Evolutionary conservation across 2,888 invertebrate genomes (phyloP).

Genomic region (Stegana nigrithorax): DNA sequence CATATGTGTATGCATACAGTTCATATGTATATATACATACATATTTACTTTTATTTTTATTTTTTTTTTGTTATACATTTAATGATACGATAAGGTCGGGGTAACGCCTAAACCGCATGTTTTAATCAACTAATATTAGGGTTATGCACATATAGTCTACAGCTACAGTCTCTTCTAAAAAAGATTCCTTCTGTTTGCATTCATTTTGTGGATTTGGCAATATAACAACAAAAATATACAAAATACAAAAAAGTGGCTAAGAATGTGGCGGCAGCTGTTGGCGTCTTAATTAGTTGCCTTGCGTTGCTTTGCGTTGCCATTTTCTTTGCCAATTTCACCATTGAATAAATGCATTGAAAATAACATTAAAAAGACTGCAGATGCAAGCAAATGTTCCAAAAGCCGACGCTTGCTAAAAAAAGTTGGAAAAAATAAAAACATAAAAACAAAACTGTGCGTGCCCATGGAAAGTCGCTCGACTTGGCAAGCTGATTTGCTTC

Average conservation of each 20-base stretch:
- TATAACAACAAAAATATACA: background rate
- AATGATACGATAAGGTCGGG: background rate
- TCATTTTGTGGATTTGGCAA: background rate
- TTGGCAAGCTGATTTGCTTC: too few species aligned
- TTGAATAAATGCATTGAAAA: too few species aligned
- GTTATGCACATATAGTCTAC: background rate
- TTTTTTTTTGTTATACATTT: too few species aligned
- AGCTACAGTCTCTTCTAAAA: background rate
- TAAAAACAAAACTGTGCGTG: too few species aligned
- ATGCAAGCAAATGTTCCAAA: too few species aligned
- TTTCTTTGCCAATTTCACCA: background rate
- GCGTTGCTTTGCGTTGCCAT: background rate
- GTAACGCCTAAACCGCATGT: conserved; percentile 21
- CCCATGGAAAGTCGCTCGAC: too few species aligned
- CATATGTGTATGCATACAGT: background rate
- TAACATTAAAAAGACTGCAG: too few species aligned
- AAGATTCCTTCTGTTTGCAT: background rate
- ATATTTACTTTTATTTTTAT: too few species aligned
- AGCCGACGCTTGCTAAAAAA: too few species aligned
- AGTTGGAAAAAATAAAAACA: too few species aligned
- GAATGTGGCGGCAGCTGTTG: background rate
- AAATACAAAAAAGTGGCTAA: background rate
- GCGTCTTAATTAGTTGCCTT: background rate
- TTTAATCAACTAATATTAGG: conserved; percentile 20
- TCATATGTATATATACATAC: too few species aligned